phyloP scores from a whole-genome alignment of 2,888 invertebrate genomes.

The Chydorus sphaericus region DNA sequence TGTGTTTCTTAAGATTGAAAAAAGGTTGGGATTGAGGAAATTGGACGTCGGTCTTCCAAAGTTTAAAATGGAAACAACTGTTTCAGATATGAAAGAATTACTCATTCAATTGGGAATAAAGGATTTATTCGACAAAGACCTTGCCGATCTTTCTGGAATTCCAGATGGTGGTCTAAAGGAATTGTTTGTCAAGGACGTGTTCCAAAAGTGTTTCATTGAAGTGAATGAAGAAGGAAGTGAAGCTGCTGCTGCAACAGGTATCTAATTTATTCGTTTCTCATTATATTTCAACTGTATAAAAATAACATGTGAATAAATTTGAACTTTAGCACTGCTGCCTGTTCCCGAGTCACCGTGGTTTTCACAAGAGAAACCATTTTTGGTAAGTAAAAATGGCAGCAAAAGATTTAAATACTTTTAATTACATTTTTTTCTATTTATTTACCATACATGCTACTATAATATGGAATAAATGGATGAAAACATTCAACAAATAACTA shows the following conservation, averaged over 20 bases:
- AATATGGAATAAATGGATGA: too few relatives aligned
- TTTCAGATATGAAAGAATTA: constrained; percentile 42
- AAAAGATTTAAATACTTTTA: too few relatives aligned
- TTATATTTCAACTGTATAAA: too few relatives aligned
- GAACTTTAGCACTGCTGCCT: too few relatives aligned
- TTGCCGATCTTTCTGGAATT: constrained; percentile 50
- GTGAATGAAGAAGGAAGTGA: constrained; percentile 79
- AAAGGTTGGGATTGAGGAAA: constrained; percentile 34
- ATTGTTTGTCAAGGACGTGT: constrained; percentile 49
- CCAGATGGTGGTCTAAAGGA: constrained; percentile 33
- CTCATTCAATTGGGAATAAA: constrained; percentile 49
- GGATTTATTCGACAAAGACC: constrained; percentile 40
- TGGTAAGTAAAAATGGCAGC: too few relatives aligned
- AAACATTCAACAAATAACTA: too few relatives aligned
- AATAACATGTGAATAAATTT: too few relatives aligned
- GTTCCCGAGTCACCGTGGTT: too few relatives aligned
- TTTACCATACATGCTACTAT: too few relatives aligned
- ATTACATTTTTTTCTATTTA: too few relatives aligned
- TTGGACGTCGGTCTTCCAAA: constrained; percentile 57
- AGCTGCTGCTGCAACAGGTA: constrained; percentile 70
- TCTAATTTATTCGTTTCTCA: too few relatives aligned
- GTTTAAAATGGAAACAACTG: constrained; percentile 60
- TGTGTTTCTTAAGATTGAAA: constrained; percentile 36
- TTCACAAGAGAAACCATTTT: too few relatives aligned
- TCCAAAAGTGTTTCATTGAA: constrained; percentile 73